Evolutionary conservation across 2,797 vertebrate genomes (phyloP), one percentile per base, ranked within the genome.

Genomic region (Mus spretus): DNA sequence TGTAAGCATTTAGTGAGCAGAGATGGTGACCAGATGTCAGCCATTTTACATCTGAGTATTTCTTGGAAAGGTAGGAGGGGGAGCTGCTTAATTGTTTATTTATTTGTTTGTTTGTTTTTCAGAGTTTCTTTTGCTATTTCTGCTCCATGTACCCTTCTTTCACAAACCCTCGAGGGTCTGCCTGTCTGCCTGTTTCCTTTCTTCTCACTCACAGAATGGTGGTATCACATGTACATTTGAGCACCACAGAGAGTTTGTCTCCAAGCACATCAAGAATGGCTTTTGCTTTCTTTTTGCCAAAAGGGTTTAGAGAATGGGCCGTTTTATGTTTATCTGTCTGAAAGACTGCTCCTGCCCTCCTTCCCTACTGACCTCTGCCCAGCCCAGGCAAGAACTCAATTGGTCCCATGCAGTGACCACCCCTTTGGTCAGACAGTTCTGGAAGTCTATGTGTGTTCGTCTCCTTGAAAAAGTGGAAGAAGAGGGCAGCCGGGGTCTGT

Each of bases 391-490:
- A 98, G 92, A 95, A 96, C 74, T 87, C 61, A 50, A 11, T 78
- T 75, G 70, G 74, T 65, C 81, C 0, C 0, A 1, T 72, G 40
- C 65, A 50, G 70, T 95, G 98, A 97, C 80, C 93, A 91, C 75
- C 40, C 65, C 2, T 47, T n/a, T 40, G 89, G 91, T 90, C 96
- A 94, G 92, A 93, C 55, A 34, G 3, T 80, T 96, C 92, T 94
- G 95, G 95, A 97, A 94, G 94, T 77, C 97, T 94, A 94, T 96
- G 92, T 96, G 83, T 44, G 17, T 79, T 93, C 86, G 90, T 97
- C 97, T 98, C 96, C 97, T 98, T 96, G 87, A 97, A 97, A 94
- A 91, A 96, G 89, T 97, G 95, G 96, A 97, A 95, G 97, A 96
- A 97, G 96, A 55, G 78, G 65, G 87, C 96, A 97, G 96, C 95